These are phyloP conservation scores for Laothoe populi DNA, from an alignment of 2,888 invertebrate genomes.

Conservation along the genomic window DNA sequence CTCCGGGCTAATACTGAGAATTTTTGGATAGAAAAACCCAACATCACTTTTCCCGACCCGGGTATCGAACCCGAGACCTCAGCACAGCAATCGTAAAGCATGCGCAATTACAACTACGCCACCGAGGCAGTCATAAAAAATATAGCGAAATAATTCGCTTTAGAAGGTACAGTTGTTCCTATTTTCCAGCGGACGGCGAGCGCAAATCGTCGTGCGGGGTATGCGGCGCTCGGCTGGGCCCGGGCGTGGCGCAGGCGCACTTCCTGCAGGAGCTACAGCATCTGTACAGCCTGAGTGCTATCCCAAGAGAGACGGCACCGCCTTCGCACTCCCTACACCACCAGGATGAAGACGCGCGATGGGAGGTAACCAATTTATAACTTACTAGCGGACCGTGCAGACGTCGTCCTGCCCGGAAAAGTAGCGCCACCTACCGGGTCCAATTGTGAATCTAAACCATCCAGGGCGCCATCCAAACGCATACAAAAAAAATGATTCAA, in stretches of 20 bases:
- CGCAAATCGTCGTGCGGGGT: constrained; percentile 81
- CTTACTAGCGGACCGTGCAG: background rate
- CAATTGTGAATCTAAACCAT: too few relatives aligned
- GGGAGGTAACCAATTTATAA: constrained; percentile 64
- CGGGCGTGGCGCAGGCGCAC: constrained; percentile 81
- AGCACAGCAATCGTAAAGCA: too few relatives aligned
- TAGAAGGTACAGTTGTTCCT: background rate
- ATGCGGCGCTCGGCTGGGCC: constrained; percentile 78
- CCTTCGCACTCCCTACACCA: constrained; percentile 73
- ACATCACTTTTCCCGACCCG: too few relatives aligned
- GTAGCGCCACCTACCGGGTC: too few relatives aligned
- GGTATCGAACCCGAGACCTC: too few relatives aligned
- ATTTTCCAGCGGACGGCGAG: constrained; percentile 69
- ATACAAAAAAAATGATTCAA: too few relatives aligned
- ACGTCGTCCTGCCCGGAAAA: too few relatives aligned
- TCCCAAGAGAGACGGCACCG: constrained; percentile 71
- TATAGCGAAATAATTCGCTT: background rate
- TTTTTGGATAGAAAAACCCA: too few relatives aligned
- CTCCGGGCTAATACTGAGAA: too few relatives aligned
- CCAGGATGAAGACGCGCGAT: constrained; percentile 80
- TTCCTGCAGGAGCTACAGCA: constrained; percentile 81
- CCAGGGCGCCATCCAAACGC: too few relatives aligned
- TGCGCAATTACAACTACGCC: too few relatives aligned
- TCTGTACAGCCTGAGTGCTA: constrained; percentile 77
- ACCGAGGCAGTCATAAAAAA: too few relatives aligned